A percentile compares a stretch with the other conserved stretches of the same genome.
Conservation (phyloP, 2,888 invertebrate genomes). For the Cotesia congregata region DNA sequence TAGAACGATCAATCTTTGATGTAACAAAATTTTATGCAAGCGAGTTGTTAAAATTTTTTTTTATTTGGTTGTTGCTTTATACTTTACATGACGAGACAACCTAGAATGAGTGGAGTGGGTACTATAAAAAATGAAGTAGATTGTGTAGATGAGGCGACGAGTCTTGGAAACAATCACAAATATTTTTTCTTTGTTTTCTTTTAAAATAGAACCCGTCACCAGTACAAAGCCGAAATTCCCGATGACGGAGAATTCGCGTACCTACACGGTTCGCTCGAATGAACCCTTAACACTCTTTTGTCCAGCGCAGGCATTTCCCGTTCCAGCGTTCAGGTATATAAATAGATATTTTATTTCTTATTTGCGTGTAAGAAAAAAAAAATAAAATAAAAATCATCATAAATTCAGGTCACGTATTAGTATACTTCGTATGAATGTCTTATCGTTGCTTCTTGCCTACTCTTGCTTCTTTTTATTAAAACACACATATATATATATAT, state of each 20-base stretch:
- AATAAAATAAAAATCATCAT: conserved; percentile 7
- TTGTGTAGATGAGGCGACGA: conserved; percentile 5
- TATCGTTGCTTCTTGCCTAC: conserved; percentile 13
- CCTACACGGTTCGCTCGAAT: conserved; percentile 63
- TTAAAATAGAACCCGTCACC: conserved; percentile 78
- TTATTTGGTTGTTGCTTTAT: conserved; percentile 3
- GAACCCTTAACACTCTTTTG: conserved; percentile 76
- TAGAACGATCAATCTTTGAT: not conserved
- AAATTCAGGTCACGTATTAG: conserved; percentile 26
- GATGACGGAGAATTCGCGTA: conserved; percentile 68
- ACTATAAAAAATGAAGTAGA: not conserved
- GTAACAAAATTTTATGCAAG: not conserved
- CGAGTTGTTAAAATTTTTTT: not conserved
- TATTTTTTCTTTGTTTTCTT: conserved; percentile 40
- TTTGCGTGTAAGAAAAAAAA: conserved; percentile 4
- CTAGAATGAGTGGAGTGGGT: not conserved
- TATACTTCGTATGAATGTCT: conserved; percentile 34
- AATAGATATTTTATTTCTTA: conserved; percentile 10
- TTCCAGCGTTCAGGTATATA: conserved; percentile 79
- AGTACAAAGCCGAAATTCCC: conserved; percentile 73
- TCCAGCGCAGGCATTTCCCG: conserved; percentile 83
- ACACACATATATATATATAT: conserved; percentile 4
- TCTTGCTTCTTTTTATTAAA: conserved; percentile 20
- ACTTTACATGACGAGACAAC: not conserved
- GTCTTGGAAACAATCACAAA: conserved; percentile 1